Evolutionary conservation across 2,888 invertebrate genomes (phyloP).

Genomic region (Crepidodera aurea): DNA sequence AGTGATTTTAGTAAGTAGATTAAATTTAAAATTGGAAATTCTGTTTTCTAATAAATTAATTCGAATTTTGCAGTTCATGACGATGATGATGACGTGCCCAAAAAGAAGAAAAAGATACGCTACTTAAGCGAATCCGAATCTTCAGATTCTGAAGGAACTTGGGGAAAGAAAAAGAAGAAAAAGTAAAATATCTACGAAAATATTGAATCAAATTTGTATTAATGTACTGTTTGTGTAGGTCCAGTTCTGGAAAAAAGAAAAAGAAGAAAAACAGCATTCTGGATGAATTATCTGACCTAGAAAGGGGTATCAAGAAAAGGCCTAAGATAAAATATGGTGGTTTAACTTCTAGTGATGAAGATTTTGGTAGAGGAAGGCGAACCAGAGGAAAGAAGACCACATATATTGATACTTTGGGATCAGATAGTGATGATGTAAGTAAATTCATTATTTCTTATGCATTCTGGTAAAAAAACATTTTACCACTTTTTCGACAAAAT

Average conservation of each 20-base stretch:
- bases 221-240: constrained; percentile 50
- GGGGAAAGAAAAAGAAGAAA: constrained; percentile 54
- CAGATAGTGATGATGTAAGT: constrained; percentile 78
- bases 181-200: constrained; percentile 41
- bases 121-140: constrained; percentile 69
- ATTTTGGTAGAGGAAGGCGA: constrained; percentile 66
- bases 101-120: constrained; percentile 67
- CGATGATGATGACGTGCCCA: constrained; percentile 64
- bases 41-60: too few species aligned
- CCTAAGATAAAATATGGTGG: constrained; percentile 66
- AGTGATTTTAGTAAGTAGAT: constrained; percentile 64
- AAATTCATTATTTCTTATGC: neutral
- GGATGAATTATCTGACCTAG: constrained; percentile 39
- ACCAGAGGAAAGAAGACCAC: constrained; percentile 79
- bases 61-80: constrained; percentile 51
- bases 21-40: too few species aligned
- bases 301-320: constrained; percentile 59
- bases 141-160: constrained; percentile 69
- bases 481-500: too few species aligned
- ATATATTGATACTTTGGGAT: constrained; percentile 78
- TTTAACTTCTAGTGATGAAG: constrained; percentile 63
- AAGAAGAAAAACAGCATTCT: constrained; percentile 52
- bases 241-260: constrained; percentile 52
- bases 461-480: too few species aligned
- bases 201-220: too few species aligned